Percentiles rank a stretch among this genome's conserved stretches.
Evolutionary conservation across 2,888 invertebrate genomes (phyloP).

Genomic region (Tenodera sinensis): DNA sequence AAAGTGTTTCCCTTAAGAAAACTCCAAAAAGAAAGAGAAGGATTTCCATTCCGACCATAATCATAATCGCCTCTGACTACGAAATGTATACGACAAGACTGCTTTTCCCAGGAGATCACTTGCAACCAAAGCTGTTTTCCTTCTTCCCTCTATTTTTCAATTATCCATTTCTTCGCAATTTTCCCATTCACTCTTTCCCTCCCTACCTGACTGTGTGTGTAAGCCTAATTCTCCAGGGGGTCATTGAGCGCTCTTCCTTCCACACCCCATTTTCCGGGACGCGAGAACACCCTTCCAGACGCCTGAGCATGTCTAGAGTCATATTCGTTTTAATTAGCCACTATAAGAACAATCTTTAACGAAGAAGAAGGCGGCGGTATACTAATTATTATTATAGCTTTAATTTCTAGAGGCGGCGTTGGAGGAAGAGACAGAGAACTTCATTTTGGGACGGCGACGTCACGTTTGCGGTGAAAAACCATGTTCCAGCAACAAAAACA

Average conservation of each 20-base stretch:
- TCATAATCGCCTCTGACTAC: neutral
- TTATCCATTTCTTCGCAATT: neutral
- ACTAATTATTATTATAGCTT: conserved; percentile 9
- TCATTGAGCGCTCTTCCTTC: neutral
- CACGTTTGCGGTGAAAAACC: neutral
- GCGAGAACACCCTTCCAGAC: neutral
- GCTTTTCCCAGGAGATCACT: neutral
- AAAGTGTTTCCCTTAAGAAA: neutral
- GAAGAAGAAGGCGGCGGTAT: conserved; percentile 7
- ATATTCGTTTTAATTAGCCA: conserved; percentile 20
- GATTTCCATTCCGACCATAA: neutral
- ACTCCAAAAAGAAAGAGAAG: neutral
- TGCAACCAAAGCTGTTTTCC: neutral
- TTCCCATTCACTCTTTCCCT: neutral
- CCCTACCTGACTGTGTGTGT: neutral
- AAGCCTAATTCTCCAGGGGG: conserved; percentile 10
- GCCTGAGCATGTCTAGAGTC: neutral
- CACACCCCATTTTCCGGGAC: neutral
- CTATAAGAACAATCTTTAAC: neutral
- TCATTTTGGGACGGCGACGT: too few relatives aligned
- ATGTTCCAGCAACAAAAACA: too few relatives aligned
- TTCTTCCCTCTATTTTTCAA: neutral
- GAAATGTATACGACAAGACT: neutral
- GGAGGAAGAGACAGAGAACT: neutral
- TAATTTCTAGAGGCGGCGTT: neutral